phyloP scores from a whole-genome alignment of 2,797 vertebrate species.

The Acanthurus leucopareius region DNA sequence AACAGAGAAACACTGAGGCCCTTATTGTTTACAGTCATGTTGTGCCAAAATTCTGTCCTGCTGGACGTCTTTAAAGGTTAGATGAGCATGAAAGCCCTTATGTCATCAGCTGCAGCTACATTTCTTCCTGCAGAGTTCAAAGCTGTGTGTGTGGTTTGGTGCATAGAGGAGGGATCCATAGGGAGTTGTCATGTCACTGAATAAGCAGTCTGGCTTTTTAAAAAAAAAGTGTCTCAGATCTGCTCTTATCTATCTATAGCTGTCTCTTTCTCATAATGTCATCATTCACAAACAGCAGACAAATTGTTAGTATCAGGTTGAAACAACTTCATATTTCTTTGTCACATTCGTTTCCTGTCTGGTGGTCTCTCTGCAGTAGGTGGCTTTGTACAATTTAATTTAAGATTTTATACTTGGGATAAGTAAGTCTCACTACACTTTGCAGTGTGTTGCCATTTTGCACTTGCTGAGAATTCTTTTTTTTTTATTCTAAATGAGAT shows the following conservation, averaged over 20 bases:
- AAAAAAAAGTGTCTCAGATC: constrained; percentile 18
- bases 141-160: constrained; percentile 11
- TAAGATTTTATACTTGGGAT: not conserved
- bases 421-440: not conserved
- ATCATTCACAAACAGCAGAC: not conserved
- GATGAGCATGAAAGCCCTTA: constrained; percentile 18
- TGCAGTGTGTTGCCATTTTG: not conserved
- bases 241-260: not conserved
- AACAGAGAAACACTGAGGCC: not conserved
- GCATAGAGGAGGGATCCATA: constrained; percentile 36
- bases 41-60: constrained; percentile 3
- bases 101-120: constrained; percentile 18
- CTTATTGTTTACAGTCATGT: constrained; percentile 1
- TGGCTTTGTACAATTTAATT: not conserved
- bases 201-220: constrained; percentile 36
- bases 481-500: not conserved
- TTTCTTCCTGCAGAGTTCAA: constrained; percentile 33
- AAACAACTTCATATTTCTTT: not conserved
- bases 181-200: constrained; percentile 45
- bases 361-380: not conserved
- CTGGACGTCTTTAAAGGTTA: constrained; percentile 4
- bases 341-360: not conserved
- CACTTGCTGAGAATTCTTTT: no score
- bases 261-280: not conserved
- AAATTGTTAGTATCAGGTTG: not conserved